These are phyloP conservation scores for Caenorhabditis elegans DNA, from an alignment of 1,140 invertebrate genomes.

Conservation along the genomic window DNA sequence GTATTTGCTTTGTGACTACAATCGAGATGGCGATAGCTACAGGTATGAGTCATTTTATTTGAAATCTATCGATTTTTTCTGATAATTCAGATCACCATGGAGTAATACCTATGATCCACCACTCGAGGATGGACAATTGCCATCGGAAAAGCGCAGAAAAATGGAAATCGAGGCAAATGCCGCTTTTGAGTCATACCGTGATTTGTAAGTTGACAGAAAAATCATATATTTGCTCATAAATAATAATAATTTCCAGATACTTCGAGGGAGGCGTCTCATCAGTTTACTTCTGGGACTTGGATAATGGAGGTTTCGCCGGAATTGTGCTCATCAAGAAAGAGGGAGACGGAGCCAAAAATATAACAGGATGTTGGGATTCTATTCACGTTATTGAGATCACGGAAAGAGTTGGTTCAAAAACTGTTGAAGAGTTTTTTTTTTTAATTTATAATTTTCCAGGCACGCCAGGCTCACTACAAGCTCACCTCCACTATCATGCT, in stretches of 20 bases:
- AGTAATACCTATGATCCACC: slow-evolving; percentile 97
- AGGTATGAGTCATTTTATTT: slow-evolving; percentile 71
- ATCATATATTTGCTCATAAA: not conserved
- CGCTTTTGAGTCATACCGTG: slow-evolving; percentile 96
- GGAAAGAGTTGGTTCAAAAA: slow-evolving; percentile 52
- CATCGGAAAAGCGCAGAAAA: slow-evolving; percentile 89
- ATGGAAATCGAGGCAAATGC: slow-evolving; percentile 96
- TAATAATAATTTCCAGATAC: slow-evolving; percentile 70
- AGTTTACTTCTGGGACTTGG: slow-evolving; percentile 98
- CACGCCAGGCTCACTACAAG: slow-evolving; percentile 94
- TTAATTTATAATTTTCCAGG: slow-evolving; percentile 75
- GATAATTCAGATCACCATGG: slow-evolving; percentile 85
- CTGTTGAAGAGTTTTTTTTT: slow-evolving; percentile 36
- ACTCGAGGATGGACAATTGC: slow-evolving; percentile 95
- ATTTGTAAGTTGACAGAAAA: slow-evolving; percentile 79
- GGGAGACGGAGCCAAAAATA: slow-evolving; percentile 92
- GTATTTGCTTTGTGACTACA: slow-evolving; percentile 97
- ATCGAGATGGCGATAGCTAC: slow-evolving; percentile 97
- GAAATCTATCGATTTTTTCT: not conserved
- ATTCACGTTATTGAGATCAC: slow-evolving; percentile 98
- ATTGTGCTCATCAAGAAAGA: slow-evolving; percentile 96
- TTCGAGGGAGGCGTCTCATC: slow-evolving; percentile 99
- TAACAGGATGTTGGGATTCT: slow-evolving; percentile 98
- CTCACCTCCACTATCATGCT: slow-evolving; percentile 98
- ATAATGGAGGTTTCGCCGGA: slow-evolving; percentile 92